phyloP scores from a whole-genome alignment of 2,797 vertebrate species.

The Channallabes apus region DNA sequence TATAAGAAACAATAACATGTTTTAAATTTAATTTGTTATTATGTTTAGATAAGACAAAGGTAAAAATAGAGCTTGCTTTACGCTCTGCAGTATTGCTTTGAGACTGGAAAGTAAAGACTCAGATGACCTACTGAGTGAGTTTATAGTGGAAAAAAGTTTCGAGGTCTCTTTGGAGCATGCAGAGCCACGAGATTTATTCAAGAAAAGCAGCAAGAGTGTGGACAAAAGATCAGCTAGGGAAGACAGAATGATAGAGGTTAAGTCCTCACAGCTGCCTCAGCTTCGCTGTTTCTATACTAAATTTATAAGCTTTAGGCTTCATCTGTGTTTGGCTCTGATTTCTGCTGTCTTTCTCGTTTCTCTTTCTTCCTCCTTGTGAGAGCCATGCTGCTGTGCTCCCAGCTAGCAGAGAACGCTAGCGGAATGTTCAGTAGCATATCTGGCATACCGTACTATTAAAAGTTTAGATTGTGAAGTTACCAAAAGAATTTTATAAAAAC shows the following conservation, averaged over 20 bases:
- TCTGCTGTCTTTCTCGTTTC: conserved; percentile 16
- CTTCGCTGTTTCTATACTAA: conserved; percentile 7
- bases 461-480: neutral
- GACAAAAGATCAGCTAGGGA: neutral
- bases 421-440: neutral
- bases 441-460: neutral
- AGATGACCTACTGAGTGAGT: neutral
- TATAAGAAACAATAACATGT: neutral
- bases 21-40: neutral
- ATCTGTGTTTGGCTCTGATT: neutral
- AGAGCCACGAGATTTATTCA: conserved; percentile 3
- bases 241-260: conserved; percentile 8
- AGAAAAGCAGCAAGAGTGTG: neutral
- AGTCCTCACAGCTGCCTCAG: conserved; percentile 16
- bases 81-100: neutral
- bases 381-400: conserved; percentile 28
- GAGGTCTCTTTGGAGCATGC: conserved; percentile 2
- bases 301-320: conserved; percentile 34
- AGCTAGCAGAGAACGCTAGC: neutral
- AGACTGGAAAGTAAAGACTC: neutral
- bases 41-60: neutral
- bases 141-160: conserved; percentile 18
- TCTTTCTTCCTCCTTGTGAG: conserved; percentile 9
- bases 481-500: neutral
- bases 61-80: neutral